These are phyloP conservation scores for Sorex araneus DNA, from an alignment of 2,113 vertebrate genomes.

Conservation along the genomic window DNA sequence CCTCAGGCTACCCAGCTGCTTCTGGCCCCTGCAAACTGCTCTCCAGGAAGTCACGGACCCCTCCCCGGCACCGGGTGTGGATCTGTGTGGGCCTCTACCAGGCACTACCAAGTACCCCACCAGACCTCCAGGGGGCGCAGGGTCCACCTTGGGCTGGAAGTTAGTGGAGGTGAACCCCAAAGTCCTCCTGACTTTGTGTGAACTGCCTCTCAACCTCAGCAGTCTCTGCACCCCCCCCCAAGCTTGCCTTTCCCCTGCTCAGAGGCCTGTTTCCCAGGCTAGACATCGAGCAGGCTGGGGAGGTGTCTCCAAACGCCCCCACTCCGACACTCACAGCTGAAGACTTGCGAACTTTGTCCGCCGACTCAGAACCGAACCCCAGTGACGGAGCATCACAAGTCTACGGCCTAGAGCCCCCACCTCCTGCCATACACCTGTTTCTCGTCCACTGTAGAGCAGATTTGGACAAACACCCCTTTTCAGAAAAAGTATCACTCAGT, in stretches of 20 bases:
- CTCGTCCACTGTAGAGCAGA: not conserved
- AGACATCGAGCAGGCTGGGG: not conserved
- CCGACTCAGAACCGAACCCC: not conserved
- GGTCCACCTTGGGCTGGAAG: no score
- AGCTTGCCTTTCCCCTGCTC: not conserved
- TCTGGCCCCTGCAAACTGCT: not conserved
- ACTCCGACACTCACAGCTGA: not conserved
- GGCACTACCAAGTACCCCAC: no score
- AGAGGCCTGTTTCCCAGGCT: no score
- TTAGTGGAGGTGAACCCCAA: not conserved
- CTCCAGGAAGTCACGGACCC: not conserved
- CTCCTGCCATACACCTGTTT: not conserved
- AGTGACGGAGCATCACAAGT: no score
- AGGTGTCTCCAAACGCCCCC: not conserved
- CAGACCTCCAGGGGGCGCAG: no score
- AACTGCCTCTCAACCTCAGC: slow-evolving; percentile 9
- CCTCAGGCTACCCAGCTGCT: not conserved
- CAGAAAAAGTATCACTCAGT: no score
- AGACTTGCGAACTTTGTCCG: not conserved
- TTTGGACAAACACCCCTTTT: no score
- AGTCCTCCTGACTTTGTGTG: not conserved
- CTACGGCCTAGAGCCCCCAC: not conserved
- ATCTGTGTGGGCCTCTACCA: not conserved
- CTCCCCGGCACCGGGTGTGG: not conserved
- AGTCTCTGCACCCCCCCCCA: not conserved